Conservation (phyloP, 2,888 invertebrate species). For the Macrosiphum euphorbiae region DNA sequence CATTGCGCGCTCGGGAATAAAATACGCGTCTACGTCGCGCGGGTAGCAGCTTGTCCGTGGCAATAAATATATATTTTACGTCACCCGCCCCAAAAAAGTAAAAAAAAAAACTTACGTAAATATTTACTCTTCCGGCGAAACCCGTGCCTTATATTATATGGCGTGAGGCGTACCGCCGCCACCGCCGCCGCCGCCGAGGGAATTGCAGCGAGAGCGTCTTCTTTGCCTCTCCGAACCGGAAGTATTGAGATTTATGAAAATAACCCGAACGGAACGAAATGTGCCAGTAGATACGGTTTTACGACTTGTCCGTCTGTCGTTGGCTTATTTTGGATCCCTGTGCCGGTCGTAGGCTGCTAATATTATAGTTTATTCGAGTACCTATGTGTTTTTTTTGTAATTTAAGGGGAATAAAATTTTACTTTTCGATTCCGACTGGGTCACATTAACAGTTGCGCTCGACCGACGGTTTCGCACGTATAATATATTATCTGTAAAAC, state of each 20-base stretch:
- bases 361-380: not conserved
- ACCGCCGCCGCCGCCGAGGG: not conserved
- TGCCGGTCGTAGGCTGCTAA: not conserved
- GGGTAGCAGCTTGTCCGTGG: slow-evolving; percentile 59
- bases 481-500: not conserved
- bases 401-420: not conserved
- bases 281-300: not conserved
- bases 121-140: slow-evolving; percentile 19
- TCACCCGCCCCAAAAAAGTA: not conserved
- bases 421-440: not conserved
- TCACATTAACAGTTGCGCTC: not conserved
- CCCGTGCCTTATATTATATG: not conserved
- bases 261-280: slow-evolving; percentile 8
- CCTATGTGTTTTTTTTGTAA: not conserved
- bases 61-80: slow-evolving; percentile 46
- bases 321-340: not conserved
- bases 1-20: slow-evolving; percentile 53
- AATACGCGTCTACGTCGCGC: slow-evolving; percentile 13
- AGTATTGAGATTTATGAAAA: slow-evolving; percentile 62
- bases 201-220: not conserved
- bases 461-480: not conserved
- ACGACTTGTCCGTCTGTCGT: slow-evolving; percentile 6
- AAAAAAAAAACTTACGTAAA: slow-evolving; percentile 15
- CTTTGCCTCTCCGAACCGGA: not conserved
- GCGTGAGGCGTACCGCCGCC: not conserved